A percentile compares a stretch with the other conserved stretches of the same genome.
These are phyloP conservation scores for Panulirus ornatus DNA, from an alignment of 1,140 invertebrate species.

Conservation along the genomic window DNA sequence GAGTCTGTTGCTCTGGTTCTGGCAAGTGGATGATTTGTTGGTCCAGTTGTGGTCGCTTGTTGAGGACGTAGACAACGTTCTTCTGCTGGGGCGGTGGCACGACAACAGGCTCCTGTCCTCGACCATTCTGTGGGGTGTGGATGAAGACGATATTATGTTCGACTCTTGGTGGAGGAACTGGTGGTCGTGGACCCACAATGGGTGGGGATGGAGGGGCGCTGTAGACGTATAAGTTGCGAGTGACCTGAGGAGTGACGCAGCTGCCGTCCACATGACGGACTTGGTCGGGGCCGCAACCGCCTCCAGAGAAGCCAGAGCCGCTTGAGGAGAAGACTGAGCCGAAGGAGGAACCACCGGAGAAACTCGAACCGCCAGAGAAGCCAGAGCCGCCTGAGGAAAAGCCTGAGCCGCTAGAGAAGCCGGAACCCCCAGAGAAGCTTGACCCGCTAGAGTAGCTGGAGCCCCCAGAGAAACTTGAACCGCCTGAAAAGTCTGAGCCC, in stretches of 20 bases:
- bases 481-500: no score
- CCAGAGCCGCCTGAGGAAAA: background rate
- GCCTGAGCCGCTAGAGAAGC: conserved; percentile 8
- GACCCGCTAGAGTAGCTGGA: background rate
- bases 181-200: background rate
- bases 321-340: background rate
- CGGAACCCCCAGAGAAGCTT: background rate
- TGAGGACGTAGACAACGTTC: conserved; percentile 42
- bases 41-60: background rate
- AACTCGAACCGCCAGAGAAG: background rate
- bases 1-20: background rate
- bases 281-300: background rate
- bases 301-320: conserved; percentile 1
- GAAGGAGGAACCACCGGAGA: background rate
- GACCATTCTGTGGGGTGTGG: background rate
- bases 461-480: background rate
- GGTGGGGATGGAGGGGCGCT: background rate
- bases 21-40: conserved; percentile 10
- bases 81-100: conserved; percentile 25
- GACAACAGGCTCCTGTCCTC: background rate
- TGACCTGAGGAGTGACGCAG: conserved; percentile 22
- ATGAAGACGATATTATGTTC: conserved; percentile 37
- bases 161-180: background rate
- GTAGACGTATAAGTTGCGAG: conserved; percentile 9
- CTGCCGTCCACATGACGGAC: conserved; percentile 26